Conservation (phyloP, 1,140 invertebrate genomes). For the Dendroctonus valens region DNA sequence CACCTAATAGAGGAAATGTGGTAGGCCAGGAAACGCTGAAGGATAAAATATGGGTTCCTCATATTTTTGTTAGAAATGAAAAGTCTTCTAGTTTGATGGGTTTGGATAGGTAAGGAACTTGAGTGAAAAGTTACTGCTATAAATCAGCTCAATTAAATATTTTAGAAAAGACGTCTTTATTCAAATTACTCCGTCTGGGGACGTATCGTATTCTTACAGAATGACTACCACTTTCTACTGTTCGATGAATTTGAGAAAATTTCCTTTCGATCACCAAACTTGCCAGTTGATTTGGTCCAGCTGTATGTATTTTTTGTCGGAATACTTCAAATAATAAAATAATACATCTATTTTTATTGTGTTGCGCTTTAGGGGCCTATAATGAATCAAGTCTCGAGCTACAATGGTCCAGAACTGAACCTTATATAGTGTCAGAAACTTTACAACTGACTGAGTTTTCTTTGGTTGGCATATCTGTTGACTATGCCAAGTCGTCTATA, state of each 20-base stretch:
- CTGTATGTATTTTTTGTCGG: slow-evolving; percentile 67
- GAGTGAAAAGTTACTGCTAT: background rate
- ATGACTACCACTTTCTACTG: slow-evolving; percentile 78
- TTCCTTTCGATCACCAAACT: slow-evolving; percentile 79
- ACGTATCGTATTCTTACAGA: slow-evolving; percentile 71
- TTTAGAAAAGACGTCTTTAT: slow-evolving; percentile 72
- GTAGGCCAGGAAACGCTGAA: slow-evolving; percentile 67
- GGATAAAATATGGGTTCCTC: slow-evolving; percentile 74
- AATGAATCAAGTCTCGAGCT: slow-evolving; percentile 73
- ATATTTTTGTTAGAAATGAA: slow-evolving; percentile 78
- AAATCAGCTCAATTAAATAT: background rate
- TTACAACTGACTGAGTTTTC: slow-evolving; percentile 80
- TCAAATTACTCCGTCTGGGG: slow-evolving; percentile 71
- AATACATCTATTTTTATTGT: background rate
- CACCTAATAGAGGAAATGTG: slow-evolving; percentile 64
- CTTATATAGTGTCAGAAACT: slow-evolving; percentile 71
- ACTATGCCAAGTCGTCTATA: slow-evolving; percentile 65
- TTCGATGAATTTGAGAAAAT: slow-evolving; percentile 79
- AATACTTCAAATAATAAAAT: no score
- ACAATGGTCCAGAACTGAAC: slow-evolving; percentile 71
- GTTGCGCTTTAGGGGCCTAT: slow-evolving; percentile 66
- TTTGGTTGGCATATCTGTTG: slow-evolving; percentile 66
- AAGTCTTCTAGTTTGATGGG: slow-evolving; percentile 74
- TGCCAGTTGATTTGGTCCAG: slow-evolving; percentile 77
- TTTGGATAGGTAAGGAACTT: slow-evolving; percentile 53